phyloP scores from a whole-genome alignment of 2,113 vertebrate genomes.

The Epinephelus cyanopodus region DNA sequence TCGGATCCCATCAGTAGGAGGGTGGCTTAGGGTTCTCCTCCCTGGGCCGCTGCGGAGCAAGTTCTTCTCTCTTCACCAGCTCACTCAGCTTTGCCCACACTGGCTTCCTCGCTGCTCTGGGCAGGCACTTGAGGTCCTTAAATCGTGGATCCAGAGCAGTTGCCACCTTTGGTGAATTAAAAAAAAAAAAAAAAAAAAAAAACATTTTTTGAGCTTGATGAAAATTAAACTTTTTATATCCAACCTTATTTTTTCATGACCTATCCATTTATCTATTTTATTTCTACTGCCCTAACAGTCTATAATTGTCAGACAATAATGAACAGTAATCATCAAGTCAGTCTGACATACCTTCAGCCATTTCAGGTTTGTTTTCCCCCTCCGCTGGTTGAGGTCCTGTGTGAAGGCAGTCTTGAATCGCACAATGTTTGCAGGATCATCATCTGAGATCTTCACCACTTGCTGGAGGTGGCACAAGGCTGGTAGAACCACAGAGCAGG shows the following conservation, averaged over 20 bases:
- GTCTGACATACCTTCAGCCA: background rate
- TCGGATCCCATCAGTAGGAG: too few species aligned
- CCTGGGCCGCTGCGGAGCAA: background rate
- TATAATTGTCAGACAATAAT: background rate
- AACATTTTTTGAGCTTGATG: background rate
- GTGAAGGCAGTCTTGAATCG: background rate
- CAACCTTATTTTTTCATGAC: background rate
- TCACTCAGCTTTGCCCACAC: slow-evolving; percentile 15
- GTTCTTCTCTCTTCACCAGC: slow-evolving; percentile 28
- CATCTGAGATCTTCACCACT: background rate
- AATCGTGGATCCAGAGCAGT: background rate
- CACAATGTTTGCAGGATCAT: background rate
- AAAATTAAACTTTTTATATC: background rate
- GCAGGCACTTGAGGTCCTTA: background rate
- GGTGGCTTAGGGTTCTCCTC: too few species aligned
- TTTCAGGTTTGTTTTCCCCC: slow-evolving; percentile 1
- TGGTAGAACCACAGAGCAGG: slow-evolving; percentile 39
- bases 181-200: background rate
- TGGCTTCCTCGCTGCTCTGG: slow-evolving; percentile 31
- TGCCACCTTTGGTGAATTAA: background rate
- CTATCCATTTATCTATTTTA: background rate
- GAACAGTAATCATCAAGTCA: background rate
- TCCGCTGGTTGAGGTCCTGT: background rate
- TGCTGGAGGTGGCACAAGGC: slow-evolving; percentile 12
- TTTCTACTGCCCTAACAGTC: background rate